Evolutionary conservation across 1,140 invertebrate genomes (phyloP), one percentile per base, ranked within the genome.

Genomic region (Zaprionus vittiger): DNA sequence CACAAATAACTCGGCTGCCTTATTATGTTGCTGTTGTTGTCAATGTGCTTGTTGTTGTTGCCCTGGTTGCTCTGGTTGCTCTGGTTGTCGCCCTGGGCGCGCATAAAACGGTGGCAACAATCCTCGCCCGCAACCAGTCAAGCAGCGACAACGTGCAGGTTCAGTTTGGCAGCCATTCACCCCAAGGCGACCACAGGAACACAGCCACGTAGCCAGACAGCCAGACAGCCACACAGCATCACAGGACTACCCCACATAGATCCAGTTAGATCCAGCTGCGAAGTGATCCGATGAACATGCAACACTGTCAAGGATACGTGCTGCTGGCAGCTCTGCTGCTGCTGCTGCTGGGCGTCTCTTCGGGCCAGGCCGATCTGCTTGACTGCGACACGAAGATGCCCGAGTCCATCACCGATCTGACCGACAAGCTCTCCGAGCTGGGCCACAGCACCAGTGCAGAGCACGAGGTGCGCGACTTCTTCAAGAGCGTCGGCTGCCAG

Each of bases 401-500:
- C 5, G 47, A 52, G n/a, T 24, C 20, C 17, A 28, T 82, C 20
- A 56, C 86, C 2, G 78, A 78, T 15, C 73, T 92, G 17, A 77
- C 70, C 24, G 77, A 81, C 24, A 85, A 83, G 37, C 63, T 77
- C 4, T 84, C 79, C 4, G 78, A 83, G 59, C 64, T 79, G 2
- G 84, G 81, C 26, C 71, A 57, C 17, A 79, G 77, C 37, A 70
- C n/a, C 34, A 84, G 79, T 5, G 68, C 81, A 1, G 90, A 91
- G 76, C 89, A 90, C n/a, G 80, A 92, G 34, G 87, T 92, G 11
- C 68, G 82, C 1, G 84, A 90, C 34, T 90, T 92, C 70, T 90
- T 92, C 54, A 92, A 92, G 60, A 92, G 77, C 38, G 66, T 91
- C 0, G 91, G 91, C 5, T 92, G 91, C 31, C 80, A 92, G 65